These are phyloP conservation scores for Agelastica alni DNA, from an alignment of 2,888 invertebrate species.

Conservation along the genomic window DNA sequence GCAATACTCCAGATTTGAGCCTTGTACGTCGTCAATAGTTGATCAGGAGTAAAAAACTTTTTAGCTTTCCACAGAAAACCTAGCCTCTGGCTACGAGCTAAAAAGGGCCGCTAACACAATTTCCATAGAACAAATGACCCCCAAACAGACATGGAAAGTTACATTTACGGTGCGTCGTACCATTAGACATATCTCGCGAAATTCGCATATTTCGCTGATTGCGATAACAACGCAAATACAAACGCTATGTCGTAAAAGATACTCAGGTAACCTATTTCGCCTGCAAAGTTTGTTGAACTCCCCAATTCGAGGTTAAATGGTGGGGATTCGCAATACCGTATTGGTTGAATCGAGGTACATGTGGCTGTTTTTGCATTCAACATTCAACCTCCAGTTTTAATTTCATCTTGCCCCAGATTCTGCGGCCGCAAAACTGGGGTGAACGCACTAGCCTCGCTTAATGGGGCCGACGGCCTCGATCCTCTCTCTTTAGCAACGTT, in stretches of 20 bases:
- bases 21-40: no score
- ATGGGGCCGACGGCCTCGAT: constrained; percentile 56
- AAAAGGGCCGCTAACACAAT: no score
- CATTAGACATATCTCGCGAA: constrained; percentile 8
- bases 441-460: constrained; percentile 65
- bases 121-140: no score
- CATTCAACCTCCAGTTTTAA: constrained; percentile 60
- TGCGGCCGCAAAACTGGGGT: constrained; percentile 57
- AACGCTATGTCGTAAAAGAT: constrained; percentile 39
- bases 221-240: constrained; percentile 28
- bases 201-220: constrained; percentile 24
- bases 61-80: no score
- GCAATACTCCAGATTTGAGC: no score
- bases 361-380: constrained; percentile 56
- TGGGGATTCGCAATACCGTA: constrained; percentile 40
- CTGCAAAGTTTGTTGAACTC: constrained; percentile 54
- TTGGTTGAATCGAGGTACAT: constrained; percentile 52
- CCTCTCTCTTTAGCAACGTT: constrained; percentile 30
- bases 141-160: no score
- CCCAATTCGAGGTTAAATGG: constrained; percentile 51
- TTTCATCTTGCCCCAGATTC: constrained; percentile 70
- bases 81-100: no score
- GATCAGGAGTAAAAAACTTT: no score
- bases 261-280: constrained; percentile 58
- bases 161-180: constrained; percentile 1